Conservation (phyloP, 2,888 invertebrate species). For the Cepaea hortensis region DNA sequence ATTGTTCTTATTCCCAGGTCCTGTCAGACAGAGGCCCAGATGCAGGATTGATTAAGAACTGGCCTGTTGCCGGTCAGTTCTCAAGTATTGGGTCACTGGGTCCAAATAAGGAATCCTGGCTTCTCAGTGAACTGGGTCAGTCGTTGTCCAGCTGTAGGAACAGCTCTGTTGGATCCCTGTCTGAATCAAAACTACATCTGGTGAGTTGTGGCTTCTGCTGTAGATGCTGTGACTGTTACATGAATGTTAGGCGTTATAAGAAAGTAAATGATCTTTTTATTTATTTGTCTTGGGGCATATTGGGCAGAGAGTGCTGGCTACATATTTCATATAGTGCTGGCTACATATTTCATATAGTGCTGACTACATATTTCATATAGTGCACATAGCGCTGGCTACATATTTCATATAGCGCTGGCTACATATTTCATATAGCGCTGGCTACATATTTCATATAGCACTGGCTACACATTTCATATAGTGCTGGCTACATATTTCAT, state of each 20-base stretch:
- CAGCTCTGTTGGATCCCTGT: background rate
- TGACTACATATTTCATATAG: no score
- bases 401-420: no score
- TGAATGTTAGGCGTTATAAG: no score
- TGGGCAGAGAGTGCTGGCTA: background rate
- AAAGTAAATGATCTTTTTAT: background rate
- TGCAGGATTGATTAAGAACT: constrained; percentile 78
- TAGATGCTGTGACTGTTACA: background rate
- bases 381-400: no score
- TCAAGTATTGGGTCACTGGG: constrained; percentile 94
- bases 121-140: constrained; percentile 83
- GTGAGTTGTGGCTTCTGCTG: constrained; percentile 55
- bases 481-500: no score
- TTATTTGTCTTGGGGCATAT: background rate
- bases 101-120: constrained; percentile 82
- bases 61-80: constrained; percentile 89
- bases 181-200: constrained; percentile 60
- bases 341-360: background rate
- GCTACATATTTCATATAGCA: no score
- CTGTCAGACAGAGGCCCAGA: constrained; percentile 82
- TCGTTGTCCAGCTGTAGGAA: constrained; percentile 28
- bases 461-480: no score
- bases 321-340: background rate
- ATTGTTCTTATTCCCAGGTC: constrained; percentile 68
- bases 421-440: no score